These are phyloP conservation scores for Polyommatus icarus DNA, from an alignment of 2,888 invertebrate genomes.

Conservation along the genomic window DNA sequence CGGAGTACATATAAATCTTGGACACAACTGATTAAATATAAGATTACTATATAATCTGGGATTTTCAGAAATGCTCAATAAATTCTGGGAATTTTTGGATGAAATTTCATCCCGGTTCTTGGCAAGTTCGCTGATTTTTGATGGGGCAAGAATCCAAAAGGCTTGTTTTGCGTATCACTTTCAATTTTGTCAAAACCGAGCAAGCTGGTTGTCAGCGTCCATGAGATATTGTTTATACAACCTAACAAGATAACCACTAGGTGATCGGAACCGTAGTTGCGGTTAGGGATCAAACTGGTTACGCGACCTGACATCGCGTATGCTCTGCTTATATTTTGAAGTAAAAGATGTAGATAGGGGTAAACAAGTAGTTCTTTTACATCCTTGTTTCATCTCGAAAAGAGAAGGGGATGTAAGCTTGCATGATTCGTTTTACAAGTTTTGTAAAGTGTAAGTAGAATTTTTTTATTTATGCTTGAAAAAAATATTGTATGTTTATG, in stretches of 20 bases:
- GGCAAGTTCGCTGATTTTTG: background rate
- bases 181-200: conserved; percentile 23
- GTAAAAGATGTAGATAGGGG: no score
- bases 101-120: background rate
- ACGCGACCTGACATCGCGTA: conserved; percentile 30
- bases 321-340: conserved; percentile 37
- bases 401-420: no score
- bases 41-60: no score
- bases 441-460: no score
- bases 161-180: conserved; percentile 16
- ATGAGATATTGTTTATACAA: conserved; percentile 40
- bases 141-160: background rate
- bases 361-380: no score
- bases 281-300: conserved; percentile 44
- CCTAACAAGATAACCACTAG: conserved; percentile 44
- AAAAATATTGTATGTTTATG: no score
- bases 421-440: no score
- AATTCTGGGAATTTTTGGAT: background rate
- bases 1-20: no score
- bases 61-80: background rate
- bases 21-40: no score
- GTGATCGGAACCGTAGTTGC: conserved; percentile 41
- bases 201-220: conserved; percentile 25
- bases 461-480: no score
- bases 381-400: no score